phyloP scores from a whole-genome alignment of 2,113 vertebrate genomes.

The Meles meles region DNA sequence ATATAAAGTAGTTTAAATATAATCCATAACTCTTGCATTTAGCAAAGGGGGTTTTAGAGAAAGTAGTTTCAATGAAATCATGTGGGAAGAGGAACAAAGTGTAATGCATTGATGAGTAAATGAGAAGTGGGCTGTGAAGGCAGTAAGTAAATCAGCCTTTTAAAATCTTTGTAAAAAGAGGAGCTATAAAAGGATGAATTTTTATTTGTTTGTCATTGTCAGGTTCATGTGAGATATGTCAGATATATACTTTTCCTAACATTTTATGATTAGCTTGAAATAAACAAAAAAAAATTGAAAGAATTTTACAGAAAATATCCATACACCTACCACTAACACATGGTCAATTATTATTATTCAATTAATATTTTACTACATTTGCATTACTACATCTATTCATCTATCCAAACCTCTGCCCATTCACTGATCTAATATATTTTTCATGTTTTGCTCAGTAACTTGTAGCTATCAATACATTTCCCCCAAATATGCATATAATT shows the following conservation, averaged over 20 bases:
- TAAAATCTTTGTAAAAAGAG: neutral
- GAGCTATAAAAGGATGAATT: neutral
- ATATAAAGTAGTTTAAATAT: neutral
- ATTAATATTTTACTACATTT: neutral
- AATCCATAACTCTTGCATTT: neutral
- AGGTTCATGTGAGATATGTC: neutral
- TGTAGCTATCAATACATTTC: neutral
- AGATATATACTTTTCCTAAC: neutral
- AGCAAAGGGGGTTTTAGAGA: neutral
- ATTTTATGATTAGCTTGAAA: neutral
- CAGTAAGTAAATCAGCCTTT: neutral
- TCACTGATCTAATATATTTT: neutral
- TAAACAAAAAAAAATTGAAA: neutral
- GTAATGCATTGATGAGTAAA: neutral
- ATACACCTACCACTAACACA: neutral
- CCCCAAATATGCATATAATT: neutral
- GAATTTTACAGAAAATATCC: neutral
- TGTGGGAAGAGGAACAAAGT: neutral
- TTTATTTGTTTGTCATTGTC: neutral
- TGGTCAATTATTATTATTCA: neutral
- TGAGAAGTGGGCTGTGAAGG: neutral
- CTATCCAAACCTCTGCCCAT: neutral
- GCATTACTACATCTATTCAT: neutral
- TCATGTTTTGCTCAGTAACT: neutral
- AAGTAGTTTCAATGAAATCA: neutral